A percentile compares a stretch with the other conserved stretches of the same genome.
These are phyloP conservation scores for Aricia artaxerxes DNA, from an alignment of 2,888 invertebrate genomes.

Conservation along the genomic window DNA sequence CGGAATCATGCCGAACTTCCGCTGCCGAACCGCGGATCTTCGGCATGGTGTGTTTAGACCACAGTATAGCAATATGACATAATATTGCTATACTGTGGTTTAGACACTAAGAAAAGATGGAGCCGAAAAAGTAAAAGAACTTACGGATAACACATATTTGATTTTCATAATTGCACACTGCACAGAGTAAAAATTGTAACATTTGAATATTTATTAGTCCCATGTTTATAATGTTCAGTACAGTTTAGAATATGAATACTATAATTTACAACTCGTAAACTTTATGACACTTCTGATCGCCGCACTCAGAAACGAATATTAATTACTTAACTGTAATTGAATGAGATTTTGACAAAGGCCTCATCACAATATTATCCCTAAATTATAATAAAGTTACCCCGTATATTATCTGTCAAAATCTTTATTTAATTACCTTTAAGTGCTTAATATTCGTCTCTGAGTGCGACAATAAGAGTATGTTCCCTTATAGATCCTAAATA, in stretches of 20 bases:
- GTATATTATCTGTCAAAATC: too few relatives aligned
- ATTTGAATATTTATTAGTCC: not conserved
- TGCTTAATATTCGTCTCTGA: not conserved
- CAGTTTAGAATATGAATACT: not conserved
- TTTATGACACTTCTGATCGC: not conserved
- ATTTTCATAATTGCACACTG: not conserved
- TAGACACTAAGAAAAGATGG: not conserved
- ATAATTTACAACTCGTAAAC: not conserved
- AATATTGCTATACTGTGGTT: too few relatives aligned
- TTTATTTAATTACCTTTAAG: too few relatives aligned
- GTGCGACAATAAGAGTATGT: not conserved
- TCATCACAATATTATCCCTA: too few relatives aligned
- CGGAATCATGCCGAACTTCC: too few relatives aligned
- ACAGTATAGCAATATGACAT: too few relatives aligned
- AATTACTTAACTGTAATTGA: not conserved
- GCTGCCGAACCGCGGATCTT: too few relatives aligned
- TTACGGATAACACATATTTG: not conserved
- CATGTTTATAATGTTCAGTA: not conserved
- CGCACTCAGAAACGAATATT: not conserved
- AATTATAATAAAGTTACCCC: too few relatives aligned
- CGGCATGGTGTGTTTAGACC: too few relatives aligned
- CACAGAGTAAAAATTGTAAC: not conserved
- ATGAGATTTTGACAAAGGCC: not conserved
- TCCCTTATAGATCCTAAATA: not conserved
- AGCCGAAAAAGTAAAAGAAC: not conserved